Percentiles rank a stretch among this genome's conserved stretches.
Evolutionary conservation across 2,888 invertebrate species (phyloP).

Genomic region (Anoncus sp.): DNA sequence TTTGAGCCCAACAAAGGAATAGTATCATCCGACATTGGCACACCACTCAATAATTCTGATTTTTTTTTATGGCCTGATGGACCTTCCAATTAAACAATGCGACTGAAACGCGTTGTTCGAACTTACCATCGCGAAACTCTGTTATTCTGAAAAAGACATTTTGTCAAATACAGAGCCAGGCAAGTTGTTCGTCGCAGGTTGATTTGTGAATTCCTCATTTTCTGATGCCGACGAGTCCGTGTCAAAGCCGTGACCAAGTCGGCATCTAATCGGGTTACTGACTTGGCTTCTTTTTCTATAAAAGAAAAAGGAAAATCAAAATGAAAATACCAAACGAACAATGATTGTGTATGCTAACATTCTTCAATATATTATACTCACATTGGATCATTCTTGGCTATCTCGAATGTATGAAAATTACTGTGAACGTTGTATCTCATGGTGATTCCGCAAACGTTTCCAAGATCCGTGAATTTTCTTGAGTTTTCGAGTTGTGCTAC

Average conservation of each 20-base stretch:
- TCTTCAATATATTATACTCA: neutral
- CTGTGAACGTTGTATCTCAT: neutral
- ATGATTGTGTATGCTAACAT: neutral
- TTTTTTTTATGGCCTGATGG: neutral
- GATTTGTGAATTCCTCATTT: constrained; percentile 47
- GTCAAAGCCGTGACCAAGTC: constrained; percentile 71
- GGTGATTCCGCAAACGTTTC: neutral
- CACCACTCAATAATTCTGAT: neutral
- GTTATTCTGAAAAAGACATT: constrained; percentile 40
- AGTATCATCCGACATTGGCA: neutral
- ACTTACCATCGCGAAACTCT: neutral
- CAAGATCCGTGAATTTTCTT: constrained; percentile 24
- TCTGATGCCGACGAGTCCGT: constrained; percentile 70
- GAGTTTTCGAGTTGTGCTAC: constrained; percentile 39
- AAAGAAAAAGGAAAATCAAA: constrained; percentile 8
- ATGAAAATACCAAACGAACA: neutral
- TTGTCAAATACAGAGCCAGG: constrained; percentile 31
- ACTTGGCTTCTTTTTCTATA: constrained; percentile 46
- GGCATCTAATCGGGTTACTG: constrained; percentile 58
- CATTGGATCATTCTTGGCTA: neutral
- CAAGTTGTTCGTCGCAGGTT: constrained; percentile 4
- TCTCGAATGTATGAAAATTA: neutral
- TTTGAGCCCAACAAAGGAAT: neutral
- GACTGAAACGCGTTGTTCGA: neutral
- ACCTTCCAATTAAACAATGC: neutral